Base-by-base conservation (phyloP, 1,140 invertebrate genomes). In the Gonatopus flavifemur region DNA sequence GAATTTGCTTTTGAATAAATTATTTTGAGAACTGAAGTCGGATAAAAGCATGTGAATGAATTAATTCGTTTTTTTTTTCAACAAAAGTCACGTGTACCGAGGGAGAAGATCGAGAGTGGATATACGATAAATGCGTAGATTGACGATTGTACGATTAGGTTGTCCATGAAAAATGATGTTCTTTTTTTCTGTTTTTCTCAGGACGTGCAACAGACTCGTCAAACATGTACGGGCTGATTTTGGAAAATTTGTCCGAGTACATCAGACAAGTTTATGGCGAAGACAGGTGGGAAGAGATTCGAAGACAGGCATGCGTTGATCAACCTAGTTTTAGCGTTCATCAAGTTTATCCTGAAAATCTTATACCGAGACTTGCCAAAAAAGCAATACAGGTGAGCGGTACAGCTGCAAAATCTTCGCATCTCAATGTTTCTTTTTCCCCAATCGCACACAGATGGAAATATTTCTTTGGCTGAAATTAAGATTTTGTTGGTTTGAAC, bases 181-280 rank as follows among this genome's bases (percentile, higher is more conserved):
- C 22, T 18, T 15, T 15, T 42, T 46, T 57, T 16, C n/a, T 30
- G 28, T 54, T 52, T 20, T 30, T 8, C 37, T 2, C 46, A 61
- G 52, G 21, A 45, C 24, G 16, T 39, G 33, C 49, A 55, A 43
- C 25, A 62, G 44, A 46, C 37, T 49, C 36, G 45, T 4, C 49
- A 77, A 87, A 67, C 33, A 97, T 98, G 94, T 98, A 98, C 80
- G 96, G 96, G 19, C 80, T 98, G 59, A 83, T 98, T 22, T 73
- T 98, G 56, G 93, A 98, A 75, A 94, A 96, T 65, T 84, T 98
- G 74, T 86, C 89, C 49, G 91, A 94, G 69, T 96, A 90, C 77
- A 89, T 98, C 54, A 88, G 90, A 45, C 83, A 87, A 57, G 86
- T 86, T 3, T 97, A 96, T 76, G 95, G 95, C 0, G 93, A 96